Evolutionary conservation across 2,888 invertebrate species (phyloP), one percentile per base, ranked within the genome.

Genomic region (Synergus itoensis): DNA sequence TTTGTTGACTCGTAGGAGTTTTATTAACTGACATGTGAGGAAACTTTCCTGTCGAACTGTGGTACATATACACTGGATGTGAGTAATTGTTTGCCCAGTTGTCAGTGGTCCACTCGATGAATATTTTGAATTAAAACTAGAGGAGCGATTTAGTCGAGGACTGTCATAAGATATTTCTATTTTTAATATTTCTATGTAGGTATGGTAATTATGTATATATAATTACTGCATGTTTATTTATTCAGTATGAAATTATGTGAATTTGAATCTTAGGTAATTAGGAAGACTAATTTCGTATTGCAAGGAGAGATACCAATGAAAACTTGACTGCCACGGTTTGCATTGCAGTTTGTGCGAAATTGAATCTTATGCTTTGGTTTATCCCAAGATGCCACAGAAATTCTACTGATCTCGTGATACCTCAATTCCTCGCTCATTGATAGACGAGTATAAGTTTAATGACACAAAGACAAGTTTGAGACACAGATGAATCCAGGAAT

Each of bases 1-100:
- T 73, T 28, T 57, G 73, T 73, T 53, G 73, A 57, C 53, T 36
- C 53, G 69, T 28, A 48, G n/a, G 28, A 73, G 53, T 53, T 73
- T 73, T 73, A 73, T 73, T 73, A 57, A 36, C 73, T 73, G 36
- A 1, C n/a, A 40, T 53, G 53, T 16, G 53, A 73, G 65, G 36
- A 73, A 73, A 53, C 73, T 57, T 73, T 53, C n/a, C n/a, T 28
- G 28, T 53, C 4, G 9, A 48, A 21, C 28, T 18, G 28, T 43
- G 48, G 14, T 41, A 28, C 36, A 36, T 69, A 9, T 43, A 45
- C n/a, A 73, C 9, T n/a, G 11, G 28, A 36, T 12, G 48, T 48
- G 48, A 48, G 8, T 73, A 73, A 73, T 40, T 73, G 28, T 36
- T 18, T 53, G 0, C 18, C 53, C n/a, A 36, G 21, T 53, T 53